Evolutionary conservation across 2,113 vertebrate species (phyloP).

Genomic region (Xiphorhynchus elegans): DNA sequence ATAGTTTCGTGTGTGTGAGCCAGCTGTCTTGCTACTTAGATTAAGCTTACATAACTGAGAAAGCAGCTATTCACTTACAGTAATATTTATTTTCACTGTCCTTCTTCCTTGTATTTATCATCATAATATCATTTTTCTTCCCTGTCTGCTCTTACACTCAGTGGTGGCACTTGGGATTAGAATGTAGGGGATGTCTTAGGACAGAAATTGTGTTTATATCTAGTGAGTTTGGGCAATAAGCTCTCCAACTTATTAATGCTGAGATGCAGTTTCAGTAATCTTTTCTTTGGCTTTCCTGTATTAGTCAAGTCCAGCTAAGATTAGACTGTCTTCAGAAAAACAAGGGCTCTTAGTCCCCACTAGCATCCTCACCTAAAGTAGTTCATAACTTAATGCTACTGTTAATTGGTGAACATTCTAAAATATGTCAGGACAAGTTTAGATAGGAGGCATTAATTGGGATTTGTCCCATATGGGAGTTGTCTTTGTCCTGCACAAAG

Average conservation of each 20-base stretch:
- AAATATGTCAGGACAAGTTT: slow-evolving; percentile 25
- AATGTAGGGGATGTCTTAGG: background rate
- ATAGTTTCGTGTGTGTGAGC: background rate
- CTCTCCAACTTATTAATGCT: background rate
- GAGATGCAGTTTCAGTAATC: background rate
- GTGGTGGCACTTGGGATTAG: background rate
- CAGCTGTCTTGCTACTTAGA: background rate
- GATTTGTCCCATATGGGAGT: slow-evolving; percentile 32
- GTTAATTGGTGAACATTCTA: slow-evolving; percentile 28
- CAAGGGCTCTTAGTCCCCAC: background rate
- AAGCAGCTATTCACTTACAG: background rate
- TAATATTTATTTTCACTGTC: background rate
- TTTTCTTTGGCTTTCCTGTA: background rate
- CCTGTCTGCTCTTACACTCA: background rate
- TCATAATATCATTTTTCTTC: background rate
- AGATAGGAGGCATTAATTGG: slow-evolving; percentile 30
- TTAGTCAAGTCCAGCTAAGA: background rate
- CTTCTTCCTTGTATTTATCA: background rate
- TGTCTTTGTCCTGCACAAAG: background rate
- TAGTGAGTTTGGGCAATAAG: background rate
- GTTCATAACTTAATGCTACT: slow-evolving; percentile 19
- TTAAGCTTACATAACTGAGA: background rate
- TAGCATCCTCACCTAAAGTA: background rate
- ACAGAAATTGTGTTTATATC: background rate
- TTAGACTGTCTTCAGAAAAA: background rate